Conservation (phyloP, 2,797 vertebrate species). For the Champsocephalus esox region DNA sequence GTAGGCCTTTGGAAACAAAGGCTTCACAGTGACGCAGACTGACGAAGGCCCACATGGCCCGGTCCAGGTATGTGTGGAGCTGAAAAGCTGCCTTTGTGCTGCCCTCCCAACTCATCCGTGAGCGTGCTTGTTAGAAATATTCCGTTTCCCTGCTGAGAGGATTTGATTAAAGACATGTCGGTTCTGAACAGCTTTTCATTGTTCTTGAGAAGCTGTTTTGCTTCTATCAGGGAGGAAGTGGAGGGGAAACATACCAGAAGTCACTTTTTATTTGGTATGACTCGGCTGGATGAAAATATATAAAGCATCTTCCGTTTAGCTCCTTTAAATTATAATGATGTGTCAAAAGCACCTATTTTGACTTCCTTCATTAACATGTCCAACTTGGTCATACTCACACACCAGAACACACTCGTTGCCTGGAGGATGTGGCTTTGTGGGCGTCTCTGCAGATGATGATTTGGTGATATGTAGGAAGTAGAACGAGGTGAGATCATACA, state of each 20-base stretch:
- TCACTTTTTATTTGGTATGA: conserved; percentile 5
- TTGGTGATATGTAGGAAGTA: conserved; percentile 4
- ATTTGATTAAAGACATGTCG: conserved; percentile 18
- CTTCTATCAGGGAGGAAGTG: background rate
- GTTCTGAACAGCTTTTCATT: conserved; percentile 31
- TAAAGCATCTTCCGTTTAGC: background rate
- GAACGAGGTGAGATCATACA: background rate
- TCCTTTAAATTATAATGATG: background rate
- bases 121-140: conserved; percentile 38
- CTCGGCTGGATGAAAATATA: background rate
- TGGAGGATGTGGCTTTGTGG: conserved; percentile 30
- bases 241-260: background rate
- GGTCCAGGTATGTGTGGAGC: conserved; percentile 35
- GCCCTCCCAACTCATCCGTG: conserved; percentile 31
- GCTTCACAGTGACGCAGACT: conserved; percentile 55
- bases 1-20: conserved; percentile 57
- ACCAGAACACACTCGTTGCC: background rate
- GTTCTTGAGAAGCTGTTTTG: conserved; percentile 11
- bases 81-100: conserved; percentile 68
- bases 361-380: background rate
- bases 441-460: background rate
- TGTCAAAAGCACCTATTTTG: background rate
- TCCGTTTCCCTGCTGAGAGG: conserved; percentile 14
- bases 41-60: conserved; percentile 30
- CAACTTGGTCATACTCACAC: background rate